Evolutionary conservation across 1,140 invertebrate genomes (phyloP).

Genomic region (Antheraea mylitta): DNA sequence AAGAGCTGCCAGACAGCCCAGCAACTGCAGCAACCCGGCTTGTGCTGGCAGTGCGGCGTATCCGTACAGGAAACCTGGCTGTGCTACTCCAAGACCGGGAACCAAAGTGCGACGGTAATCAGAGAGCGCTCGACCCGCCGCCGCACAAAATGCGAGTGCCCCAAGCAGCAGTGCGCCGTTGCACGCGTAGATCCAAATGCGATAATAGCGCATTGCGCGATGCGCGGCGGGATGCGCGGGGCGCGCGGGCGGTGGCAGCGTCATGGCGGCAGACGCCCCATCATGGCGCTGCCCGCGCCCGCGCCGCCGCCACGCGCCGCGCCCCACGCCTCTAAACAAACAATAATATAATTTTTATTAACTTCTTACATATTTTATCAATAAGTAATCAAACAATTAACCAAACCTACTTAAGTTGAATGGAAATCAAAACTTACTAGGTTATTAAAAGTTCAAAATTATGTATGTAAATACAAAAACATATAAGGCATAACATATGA

Average conservation of each 20-base stretch:
- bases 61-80: constrained; percentile 91
- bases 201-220: constrained; percentile 85
- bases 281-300: constrained; percentile 71
- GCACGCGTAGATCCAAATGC: constrained; percentile 95
- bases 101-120: constrained; percentile 85
- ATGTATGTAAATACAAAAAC: too few relatives aligned
- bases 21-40: constrained; percentile 83
- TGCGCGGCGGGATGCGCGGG: constrained; percentile 70
- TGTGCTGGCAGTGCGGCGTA: constrained; percentile 89
- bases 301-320: constrained; percentile 75
- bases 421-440: too few relatives aligned
- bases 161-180: constrained; percentile 91
- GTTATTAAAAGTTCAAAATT: too few relatives aligned
- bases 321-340: constrained; percentile 68
- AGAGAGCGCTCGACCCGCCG: constrained; percentile 86
- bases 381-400: too few relatives aligned
- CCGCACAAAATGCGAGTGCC: constrained; percentile 88
- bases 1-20: constrained; percentile 90
- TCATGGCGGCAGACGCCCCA: constrained; percentile 70
- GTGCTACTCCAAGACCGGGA: constrained; percentile 85
- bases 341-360: constrained; percentile 19
- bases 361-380: too few relatives aligned
- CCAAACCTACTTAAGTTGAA: too few relatives aligned
- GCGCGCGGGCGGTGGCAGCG: constrained; percentile 73
- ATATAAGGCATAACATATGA: too few relatives aligned